phyloP scores from a whole-genome alignment of 2,113 vertebrate genomes.

The Neogale vison region DNA sequence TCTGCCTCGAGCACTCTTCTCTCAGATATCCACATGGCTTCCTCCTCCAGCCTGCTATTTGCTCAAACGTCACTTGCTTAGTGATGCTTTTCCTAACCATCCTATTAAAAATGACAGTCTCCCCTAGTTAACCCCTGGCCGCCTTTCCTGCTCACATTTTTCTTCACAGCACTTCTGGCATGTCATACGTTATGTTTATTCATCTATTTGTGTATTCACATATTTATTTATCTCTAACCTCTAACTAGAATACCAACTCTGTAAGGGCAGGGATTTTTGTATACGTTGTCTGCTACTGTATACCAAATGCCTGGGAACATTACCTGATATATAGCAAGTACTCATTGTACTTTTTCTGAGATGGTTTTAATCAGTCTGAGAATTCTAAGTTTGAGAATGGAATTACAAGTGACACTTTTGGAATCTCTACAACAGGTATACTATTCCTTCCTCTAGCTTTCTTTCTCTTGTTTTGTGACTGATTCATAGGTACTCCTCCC shows the following conservation, averaged over 20 bases:
- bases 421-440: neutral
- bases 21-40: neutral
- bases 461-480: neutral
- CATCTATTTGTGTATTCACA: neutral
- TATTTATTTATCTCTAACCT: neutral
- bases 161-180: neutral
- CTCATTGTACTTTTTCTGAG: neutral
- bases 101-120: neutral
- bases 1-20: neutral
- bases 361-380: neutral
- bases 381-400: neutral
- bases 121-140: accelerated
- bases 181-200: neutral
- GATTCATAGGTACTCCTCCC: neutral
- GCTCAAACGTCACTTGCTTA: neutral
- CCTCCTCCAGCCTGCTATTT: neutral
- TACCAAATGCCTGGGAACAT: neutral
- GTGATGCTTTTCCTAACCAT: neutral
- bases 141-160: neutral
- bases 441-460: neutral
- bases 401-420: neutral
- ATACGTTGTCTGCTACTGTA: neutral
- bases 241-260: neutral
- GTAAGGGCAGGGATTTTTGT: neutral
- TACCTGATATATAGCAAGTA: neutral